Evolutionary conservation across 2,888 invertebrate species (phyloP), one percentile per base, ranked within the genome.

Genomic region (Apomyelois bistriatella): DNA sequence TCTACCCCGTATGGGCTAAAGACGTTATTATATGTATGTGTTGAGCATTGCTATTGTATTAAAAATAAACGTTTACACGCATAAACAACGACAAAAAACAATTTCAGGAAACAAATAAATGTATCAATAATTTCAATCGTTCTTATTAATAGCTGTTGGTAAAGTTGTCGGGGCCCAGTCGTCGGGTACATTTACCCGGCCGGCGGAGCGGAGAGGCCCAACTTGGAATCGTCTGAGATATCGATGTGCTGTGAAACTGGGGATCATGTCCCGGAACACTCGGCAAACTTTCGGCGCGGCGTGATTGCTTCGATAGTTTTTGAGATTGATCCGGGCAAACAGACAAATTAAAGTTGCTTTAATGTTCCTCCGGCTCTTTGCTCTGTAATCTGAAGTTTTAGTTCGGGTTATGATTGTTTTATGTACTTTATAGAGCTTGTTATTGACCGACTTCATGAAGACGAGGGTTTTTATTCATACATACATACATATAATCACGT

Each of bases 251-350:
- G 51, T 17, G 51, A 42, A 51, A 41, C 43, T 13, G 48, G 38
- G 37, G 52, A 52, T 52, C 52, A 42, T 52, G 43, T 43, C 13
- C 42, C 52, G 52, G 43, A 52, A 43, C 40, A 12, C 52, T 43
- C 52, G 36, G 15, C 36, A 52, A 52, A 52, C 36, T 43, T 52
- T 42, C 28, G 37, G 28, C 51, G 15, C 51, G 51, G 7, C 37
- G 16, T 35, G 51, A 51, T 51, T 51, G 51, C 51, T 51, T 51
- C 51, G 35, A 42, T 51, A 51, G 42, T 51, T 51, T 51, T 51
- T 42, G 51, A 51, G 42, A 51, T 42, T 51, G 42, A 41, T 42
- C 51, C 42, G 51, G 16, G 35, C 51, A 51, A 51, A 51, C 51
- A 42, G 51, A 51, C 51, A 35, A 42, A 51, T 51, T 37, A 37